Evolutionary conservation across 35 echinoderm and acorn worm species (phyloP).

Genomic region (Amphiura filiformis): DNA sequence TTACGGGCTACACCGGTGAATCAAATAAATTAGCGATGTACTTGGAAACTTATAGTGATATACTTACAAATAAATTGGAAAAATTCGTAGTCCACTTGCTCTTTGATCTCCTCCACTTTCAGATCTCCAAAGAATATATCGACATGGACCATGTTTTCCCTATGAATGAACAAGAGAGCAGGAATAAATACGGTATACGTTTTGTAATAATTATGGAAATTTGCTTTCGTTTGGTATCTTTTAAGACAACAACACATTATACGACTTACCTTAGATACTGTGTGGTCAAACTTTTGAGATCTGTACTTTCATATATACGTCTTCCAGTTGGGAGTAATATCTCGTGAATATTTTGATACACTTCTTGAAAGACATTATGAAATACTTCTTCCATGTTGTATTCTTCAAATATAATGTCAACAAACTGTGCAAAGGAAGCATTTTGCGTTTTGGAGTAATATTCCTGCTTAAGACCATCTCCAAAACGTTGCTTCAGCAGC

Average conservation of each 20-base stretch:
- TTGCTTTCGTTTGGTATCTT: no score
- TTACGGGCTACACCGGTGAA: no score
- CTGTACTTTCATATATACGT: neutral
- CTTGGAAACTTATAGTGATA: no score
- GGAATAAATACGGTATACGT: no score
- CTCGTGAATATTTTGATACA: neutral
- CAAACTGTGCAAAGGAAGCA: neutral
- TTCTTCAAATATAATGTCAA: neutral
- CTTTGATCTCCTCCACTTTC: neutral
- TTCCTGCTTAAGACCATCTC: no score
- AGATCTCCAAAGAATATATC: neutral
- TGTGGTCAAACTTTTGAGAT: neutral
- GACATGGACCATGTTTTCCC: neutral
- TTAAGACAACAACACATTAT: no score
- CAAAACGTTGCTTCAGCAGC: no score
- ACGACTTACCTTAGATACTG: neutral
- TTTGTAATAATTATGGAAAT: no score
- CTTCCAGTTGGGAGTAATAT: neutral
- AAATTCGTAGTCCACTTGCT: neutral
- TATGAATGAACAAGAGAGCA: neutral
- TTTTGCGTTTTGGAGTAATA: neutral
- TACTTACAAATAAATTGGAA: slow-evolving; percentile 1
- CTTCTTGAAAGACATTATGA: neutral
- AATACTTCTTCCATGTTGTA: neutral
- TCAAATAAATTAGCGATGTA: no score